A percentile compares a stretch with the other conserved stretches of the same genome.
These are phyloP conservation scores for Nectonema munidae DNA, from an alignment of 2,888 invertebrate genomes.

Conservation along the genomic window DNA sequence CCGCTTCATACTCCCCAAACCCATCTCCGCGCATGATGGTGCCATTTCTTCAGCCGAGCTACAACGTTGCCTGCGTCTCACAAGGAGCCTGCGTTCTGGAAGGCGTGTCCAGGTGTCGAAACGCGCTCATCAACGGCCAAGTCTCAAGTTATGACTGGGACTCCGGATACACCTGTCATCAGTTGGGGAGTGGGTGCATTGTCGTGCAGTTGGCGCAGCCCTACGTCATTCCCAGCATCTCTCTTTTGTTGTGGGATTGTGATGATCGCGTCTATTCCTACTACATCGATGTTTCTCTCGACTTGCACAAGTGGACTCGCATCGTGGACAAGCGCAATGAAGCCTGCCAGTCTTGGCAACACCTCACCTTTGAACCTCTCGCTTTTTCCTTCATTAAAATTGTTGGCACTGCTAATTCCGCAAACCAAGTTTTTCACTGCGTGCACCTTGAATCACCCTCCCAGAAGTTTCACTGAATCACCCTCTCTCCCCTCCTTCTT, in stretches of 20 bases:
- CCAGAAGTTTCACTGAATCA: too few relatives aligned
- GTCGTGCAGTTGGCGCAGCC: constrained; percentile 81
- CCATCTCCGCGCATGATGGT: constrained; percentile 28
- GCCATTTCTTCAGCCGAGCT: constrained; percentile 41
- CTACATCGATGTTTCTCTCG: constrained; percentile 26
- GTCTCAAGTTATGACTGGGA: constrained; percentile 87
- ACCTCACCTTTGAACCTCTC: constrained; percentile 42
- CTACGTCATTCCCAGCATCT: constrained; percentile 38
- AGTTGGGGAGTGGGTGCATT: constrained; percentile 51
- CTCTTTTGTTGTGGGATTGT: constrained; percentile 75
- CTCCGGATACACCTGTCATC: constrained; percentile 22
- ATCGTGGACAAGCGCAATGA: constrained; percentile 56
- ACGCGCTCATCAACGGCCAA: constrained; percentile 78
- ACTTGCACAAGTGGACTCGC: constrained; percentile 27
- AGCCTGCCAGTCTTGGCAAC: constrained; percentile 64
- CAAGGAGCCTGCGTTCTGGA: constrained; percentile 70
- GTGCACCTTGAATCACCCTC: constrained; percentile 89
- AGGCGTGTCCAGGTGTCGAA: constrained; percentile 51
- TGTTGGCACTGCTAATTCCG: constrained; percentile 77
- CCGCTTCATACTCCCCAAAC: constrained; percentile 40
- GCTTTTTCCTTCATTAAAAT: constrained; percentile 72
- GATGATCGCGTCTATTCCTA: constrained; percentile 27
- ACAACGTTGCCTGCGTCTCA: constrained; percentile 64
- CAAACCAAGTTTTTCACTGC: constrained; percentile 80
- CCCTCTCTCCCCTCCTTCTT: too few relatives aligned